Conservation (phyloP, 92 coral and sea anemone genomes). For the Palythoa grandiflora region DNA sequence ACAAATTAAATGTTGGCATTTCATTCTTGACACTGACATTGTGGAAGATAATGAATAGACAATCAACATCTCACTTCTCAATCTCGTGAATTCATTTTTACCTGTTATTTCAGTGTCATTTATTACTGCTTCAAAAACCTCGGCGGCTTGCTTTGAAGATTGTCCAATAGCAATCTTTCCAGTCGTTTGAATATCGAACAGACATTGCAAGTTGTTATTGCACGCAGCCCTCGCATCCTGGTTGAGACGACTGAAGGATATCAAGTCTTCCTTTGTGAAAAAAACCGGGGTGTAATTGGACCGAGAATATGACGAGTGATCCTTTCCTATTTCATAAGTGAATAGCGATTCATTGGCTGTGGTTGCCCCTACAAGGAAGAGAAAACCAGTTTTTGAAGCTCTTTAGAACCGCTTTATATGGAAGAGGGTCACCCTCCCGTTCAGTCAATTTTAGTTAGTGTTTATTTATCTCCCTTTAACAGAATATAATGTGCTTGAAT, state of each 20-base stretch:
- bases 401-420: too few species aligned
- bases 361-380: slow-evolving; percentile 62
- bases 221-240: slow-evolving; percentile 69
- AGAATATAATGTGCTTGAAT: too few species aligned
- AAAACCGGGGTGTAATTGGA: slow-evolving; percentile 75
- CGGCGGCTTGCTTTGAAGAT: slow-evolving; percentile 63
- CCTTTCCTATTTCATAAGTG: slow-evolving; percentile 61
- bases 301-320: slow-evolving; percentile 51
- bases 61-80: too few species aligned
- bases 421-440: too few species aligned
- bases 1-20: too few species aligned
- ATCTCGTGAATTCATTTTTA: neutral
- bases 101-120: slow-evolving; percentile 74
- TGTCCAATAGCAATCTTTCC: slow-evolving; percentile 74
- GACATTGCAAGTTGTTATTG: slow-evolving; percentile 69
- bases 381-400: too few species aligned
- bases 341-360: slow-evolving; percentile 61
- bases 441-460: too few species aligned
- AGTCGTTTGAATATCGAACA: slow-evolving; percentile 81
- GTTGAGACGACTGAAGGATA: slow-evolving; percentile 54
- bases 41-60: too few species aligned
- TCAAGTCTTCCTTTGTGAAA: slow-evolving; percentile 48
- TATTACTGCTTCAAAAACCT: slow-evolving; percentile 51
- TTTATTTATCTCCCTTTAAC: too few species aligned
- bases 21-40: too few species aligned